Conservation (phyloP, 2,113 vertebrate genomes). For the Rhagologus leucostigma region DNA sequence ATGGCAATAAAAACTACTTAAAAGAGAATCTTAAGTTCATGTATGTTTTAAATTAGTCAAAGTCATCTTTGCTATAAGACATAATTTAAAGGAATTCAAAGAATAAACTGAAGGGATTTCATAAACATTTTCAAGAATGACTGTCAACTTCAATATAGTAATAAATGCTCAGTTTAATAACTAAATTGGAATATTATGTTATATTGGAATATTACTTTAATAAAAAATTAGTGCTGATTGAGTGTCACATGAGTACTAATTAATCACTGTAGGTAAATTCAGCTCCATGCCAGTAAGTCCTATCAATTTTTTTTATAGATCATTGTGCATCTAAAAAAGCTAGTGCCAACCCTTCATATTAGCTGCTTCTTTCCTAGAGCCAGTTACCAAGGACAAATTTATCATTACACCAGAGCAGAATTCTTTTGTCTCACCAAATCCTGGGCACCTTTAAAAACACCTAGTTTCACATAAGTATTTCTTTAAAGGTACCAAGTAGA, state of each 20-base stretch:
- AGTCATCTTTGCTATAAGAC: not conserved
- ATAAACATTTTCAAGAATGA: conserved; percentile 62
- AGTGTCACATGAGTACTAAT: conserved; percentile 56
- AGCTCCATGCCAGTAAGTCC: conserved; percentile 37
- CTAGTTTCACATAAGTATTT: not conserved
- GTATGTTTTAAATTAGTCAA: not conserved
- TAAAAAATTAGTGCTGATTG: conserved; percentile 46
- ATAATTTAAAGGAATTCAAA: conserved; percentile 16
- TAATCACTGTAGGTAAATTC: conserved; percentile 64
- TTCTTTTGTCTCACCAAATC: not conserved
- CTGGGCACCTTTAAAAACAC: not conserved
- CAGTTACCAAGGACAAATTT: not conserved
- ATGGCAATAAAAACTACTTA: not conserved
- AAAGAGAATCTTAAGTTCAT: not conserved
- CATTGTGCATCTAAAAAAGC: not conserved
- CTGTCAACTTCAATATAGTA: conserved; percentile 46
- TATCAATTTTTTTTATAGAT: not conserved
- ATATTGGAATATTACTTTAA: conserved; percentile 68
- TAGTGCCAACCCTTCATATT: not conserved
- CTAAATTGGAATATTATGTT: conserved; percentile 68
- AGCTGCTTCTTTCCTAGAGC: not conserved
- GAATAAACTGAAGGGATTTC: conserved; percentile 32
- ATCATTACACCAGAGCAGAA: not conserved
- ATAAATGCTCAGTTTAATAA: conserved; percentile 56
- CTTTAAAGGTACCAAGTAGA: not conserved